phyloP scores from a whole-genome alignment of 2,888 invertebrate genomes.

The Luperina testacea region DNA sequence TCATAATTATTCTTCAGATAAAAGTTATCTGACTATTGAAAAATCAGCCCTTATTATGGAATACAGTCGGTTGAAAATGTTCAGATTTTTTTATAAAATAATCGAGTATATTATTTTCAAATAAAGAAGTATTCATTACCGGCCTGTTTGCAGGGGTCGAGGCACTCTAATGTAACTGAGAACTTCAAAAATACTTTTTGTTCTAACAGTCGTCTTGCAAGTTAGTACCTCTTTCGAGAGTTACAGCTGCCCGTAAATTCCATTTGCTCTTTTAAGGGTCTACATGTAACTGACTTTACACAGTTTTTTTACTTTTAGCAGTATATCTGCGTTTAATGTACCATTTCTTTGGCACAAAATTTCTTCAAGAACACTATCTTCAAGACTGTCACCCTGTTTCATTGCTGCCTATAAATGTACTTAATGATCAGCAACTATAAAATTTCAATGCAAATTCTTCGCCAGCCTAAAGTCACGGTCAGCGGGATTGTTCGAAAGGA shows the following conservation, averaged over 20 bases:
- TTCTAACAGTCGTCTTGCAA: not conserved
- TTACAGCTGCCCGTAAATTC: not conserved
- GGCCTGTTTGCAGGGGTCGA: not conserved
- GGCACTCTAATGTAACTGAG: no score
- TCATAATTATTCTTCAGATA: not conserved
- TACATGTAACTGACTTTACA: not conserved
- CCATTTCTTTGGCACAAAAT: conserved; percentile 7
- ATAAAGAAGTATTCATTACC: not conserved
- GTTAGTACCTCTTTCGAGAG: not conserved
- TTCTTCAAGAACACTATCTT: not conserved
- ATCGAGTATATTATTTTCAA: not conserved
- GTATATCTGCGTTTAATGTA: not conserved
- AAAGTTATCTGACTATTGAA: not conserved
- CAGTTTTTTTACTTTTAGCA: conserved; percentile 5
- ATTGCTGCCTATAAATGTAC: not conserved
- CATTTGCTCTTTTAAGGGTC: not conserved
- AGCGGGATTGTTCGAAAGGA: no score
- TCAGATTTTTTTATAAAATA: not conserved
- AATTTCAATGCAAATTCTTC: conserved; percentile 5
- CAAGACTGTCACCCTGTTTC: not conserved
- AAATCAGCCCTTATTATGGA: not conserved
- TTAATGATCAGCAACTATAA: not conserved
- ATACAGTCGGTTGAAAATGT: not conserved
- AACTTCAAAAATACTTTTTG: not conserved
- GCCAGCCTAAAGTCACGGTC: not conserved